These are phyloP conservation scores for Nothoprocta perdicaria DNA, from an alignment of 2,113 vertebrate genomes.

Conservation along the genomic window DNA sequence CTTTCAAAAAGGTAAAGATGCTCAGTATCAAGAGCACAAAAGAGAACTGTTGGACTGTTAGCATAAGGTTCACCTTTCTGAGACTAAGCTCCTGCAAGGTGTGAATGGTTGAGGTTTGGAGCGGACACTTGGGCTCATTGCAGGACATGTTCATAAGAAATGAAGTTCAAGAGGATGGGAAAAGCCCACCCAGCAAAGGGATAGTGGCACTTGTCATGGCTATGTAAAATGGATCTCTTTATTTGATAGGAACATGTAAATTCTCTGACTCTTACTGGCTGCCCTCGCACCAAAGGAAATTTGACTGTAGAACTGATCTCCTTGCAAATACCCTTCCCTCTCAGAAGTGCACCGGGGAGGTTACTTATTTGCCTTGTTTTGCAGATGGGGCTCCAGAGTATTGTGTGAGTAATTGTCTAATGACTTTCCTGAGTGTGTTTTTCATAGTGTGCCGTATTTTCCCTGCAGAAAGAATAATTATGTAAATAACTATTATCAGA, in stretches of 20 bases:
- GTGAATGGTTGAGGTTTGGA: not conserved
- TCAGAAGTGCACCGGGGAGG: not conserved
- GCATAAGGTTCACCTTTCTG: not conserved
- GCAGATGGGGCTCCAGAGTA: constrained; percentile 47
- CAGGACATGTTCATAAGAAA: not conserved
- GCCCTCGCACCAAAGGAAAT: not conserved
- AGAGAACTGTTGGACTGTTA: not conserved
- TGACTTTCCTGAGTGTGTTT: constrained; percentile 32
- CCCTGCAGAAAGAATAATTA: constrained; percentile 70
- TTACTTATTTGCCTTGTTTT: constrained; percentile 13
- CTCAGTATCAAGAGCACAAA: not conserved
- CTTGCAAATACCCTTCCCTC: not conserved
- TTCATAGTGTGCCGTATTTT: constrained; percentile 19
- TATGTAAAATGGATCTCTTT: not conserved
- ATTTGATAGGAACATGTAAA: not conserved
- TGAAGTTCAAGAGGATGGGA: not conserved
- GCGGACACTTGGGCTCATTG: not conserved
- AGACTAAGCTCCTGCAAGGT: not conserved
- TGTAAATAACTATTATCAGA: constrained; percentile 64
- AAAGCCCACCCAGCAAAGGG: not conserved
- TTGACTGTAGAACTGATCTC: not conserved
- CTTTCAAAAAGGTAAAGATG: not conserved
- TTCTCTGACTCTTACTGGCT: not conserved
- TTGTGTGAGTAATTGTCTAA: constrained; percentile 46
- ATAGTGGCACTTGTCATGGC: not conserved